Evolutionary conservation across 2,888 invertebrate species (phyloP), one percentile per base, ranked within the genome.

Genomic region (Abrostola triplasia): DNA sequence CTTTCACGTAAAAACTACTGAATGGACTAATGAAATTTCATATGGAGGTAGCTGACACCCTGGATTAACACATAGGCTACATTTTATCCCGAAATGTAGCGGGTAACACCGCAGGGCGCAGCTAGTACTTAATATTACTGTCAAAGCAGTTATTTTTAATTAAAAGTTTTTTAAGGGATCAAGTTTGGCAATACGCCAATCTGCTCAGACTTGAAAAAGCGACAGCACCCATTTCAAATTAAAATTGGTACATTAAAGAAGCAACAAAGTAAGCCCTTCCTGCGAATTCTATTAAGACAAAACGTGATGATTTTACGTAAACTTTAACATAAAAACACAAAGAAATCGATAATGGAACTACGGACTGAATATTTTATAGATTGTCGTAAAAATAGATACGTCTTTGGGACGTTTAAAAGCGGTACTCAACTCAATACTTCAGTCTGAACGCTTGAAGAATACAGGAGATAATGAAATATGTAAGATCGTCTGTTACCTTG

Each of bases 351-450:
- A 24, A 24, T 24, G 24, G 4, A 24, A 24, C 24, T 24, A 24
- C 24, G 24, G 24, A 24, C 24, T 47, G 44, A 47, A 47, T 47
- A 47, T 47, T 47, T 47, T 24, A 47, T 24, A 47, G 13, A 9
- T 47, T 9, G 44, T 24, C 24, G 44, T 47, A 47, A 47, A 24
- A 47, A 47, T 47, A 47, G 44, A 24, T 24, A 47, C 44, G 44
- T 9, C 44, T 47, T 47, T 8, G 40, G 40, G 24, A 24, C 24
- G 13, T 47, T 47, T 47, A 47, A 47, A 47, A 47, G 8, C 8
- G 5, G 9, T 5, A 24, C 13, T 24, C 8, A 4, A 47, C n/a
- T n/a, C n/a, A n/a, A n/a, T n/a, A 41, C n/a, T 40, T 24, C 24
- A 24, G 24, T 24, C 4, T 24, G 24, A 24, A 24, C 24, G 24